Conservation (phyloP, 2,113 vertebrate species). For the Octodon degus region DNA sequence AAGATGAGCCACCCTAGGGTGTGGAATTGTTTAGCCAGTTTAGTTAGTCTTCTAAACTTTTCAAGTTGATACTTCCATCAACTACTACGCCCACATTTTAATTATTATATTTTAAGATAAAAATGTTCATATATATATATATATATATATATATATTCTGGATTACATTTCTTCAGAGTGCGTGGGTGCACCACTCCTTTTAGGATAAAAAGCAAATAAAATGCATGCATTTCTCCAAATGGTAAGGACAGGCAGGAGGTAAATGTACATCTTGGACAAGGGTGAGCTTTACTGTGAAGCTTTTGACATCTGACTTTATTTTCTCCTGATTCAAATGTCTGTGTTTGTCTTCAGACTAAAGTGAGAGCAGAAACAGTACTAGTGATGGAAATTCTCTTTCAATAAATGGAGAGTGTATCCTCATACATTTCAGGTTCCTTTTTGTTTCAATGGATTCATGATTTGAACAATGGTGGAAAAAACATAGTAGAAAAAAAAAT, state of each 20-base stretch:
- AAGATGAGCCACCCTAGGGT: too few species aligned
- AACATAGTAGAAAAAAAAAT: background rate
- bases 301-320: slow-evolving; percentile 42
- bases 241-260: background rate
- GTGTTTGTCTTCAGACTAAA: slow-evolving; percentile 59
- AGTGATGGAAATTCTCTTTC: slow-evolving; percentile 7
- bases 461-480: background rate
- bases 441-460: background rate
- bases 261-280: slow-evolving; percentile 54
- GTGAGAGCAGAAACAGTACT: background rate
- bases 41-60: too few species aligned
- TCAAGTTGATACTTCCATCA: too few species aligned
- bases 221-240: slow-evolving; percentile 56
- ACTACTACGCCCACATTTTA: background rate
- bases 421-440: background rate
- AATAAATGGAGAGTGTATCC: fast-evolving
- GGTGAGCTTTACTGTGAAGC: slow-evolving; percentile 24
- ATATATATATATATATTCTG: background rate
- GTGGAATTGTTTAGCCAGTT: too few species aligned
- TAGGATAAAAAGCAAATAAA: slow-evolving; percentile 66
- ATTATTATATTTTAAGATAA: background rate
- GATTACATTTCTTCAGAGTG: slow-evolving; percentile 45
- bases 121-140: background rate
- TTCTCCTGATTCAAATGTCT: slow-evolving; percentile 4
- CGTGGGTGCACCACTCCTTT: slow-evolving; percentile 34